Evolutionary conservation across 2,888 invertebrate species (phyloP).

Genomic region (Schizotus pectinicornis): DNA sequence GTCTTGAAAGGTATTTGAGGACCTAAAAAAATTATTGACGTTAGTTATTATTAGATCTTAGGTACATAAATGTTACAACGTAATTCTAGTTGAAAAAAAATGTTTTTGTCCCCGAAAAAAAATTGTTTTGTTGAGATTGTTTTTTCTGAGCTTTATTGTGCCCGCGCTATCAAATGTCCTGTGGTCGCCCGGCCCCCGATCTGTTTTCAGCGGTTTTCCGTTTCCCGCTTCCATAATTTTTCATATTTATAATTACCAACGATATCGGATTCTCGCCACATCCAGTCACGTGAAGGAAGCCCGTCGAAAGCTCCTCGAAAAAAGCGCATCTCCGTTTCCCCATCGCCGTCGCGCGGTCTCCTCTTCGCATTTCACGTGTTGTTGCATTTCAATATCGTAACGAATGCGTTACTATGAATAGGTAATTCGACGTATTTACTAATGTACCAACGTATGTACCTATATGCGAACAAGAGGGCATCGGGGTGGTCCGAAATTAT

Average conservation of each 20-base stretch:
- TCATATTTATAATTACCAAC: neutral
- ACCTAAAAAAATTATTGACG: no score
- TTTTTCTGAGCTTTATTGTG: no score
- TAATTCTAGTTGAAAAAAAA: no score
- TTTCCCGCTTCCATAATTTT: constrained; percentile 40
- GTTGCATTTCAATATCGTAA: constrained; percentile 17
- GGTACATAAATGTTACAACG: no score
- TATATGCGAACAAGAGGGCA: neutral
- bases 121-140: no score
- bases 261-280: constrained; percentile 28
- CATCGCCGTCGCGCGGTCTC: constrained; percentile 1
- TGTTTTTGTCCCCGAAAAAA: no score
- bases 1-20: no score
- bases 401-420: constrained; percentile 13
- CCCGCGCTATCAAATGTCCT: neutral
- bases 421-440: constrained; percentile 4
- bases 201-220: constrained; percentile 53
- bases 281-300: constrained; percentile 4
- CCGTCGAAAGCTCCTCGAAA: neutral
- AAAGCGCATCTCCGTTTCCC: constrained; percentile 11
- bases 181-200: constrained; percentile 28
- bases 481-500: constrained; percentile 41
- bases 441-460: no score
- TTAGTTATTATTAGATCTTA: no score
- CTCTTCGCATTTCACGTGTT: constrained; percentile 18